These are phyloP conservation scores for Lithobates sylvaticus DNA, from an alignment of 2,797 vertebrate genomes.

Conservation along the genomic window DNA sequence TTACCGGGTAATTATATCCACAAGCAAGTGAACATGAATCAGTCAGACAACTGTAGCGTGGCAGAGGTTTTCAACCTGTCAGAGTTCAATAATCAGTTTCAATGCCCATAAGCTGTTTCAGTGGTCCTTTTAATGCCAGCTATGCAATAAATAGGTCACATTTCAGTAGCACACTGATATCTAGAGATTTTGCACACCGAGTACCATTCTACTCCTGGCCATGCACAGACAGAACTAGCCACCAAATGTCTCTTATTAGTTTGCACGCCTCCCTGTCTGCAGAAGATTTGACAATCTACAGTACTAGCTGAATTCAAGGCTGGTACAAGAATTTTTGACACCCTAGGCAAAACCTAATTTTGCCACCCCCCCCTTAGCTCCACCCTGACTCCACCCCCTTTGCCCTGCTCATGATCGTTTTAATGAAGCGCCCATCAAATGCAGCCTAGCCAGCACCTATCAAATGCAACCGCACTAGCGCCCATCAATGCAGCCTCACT, in stretches of 20 bases:
- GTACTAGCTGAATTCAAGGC: too few relatives aligned
- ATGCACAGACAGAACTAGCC: not conserved
- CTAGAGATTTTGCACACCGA: not conserved
- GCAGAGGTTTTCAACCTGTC: not conserved
- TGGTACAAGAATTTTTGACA: too few relatives aligned
- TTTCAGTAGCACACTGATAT: not conserved
- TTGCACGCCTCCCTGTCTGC: too few relatives aligned
- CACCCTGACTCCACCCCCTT: too few relatives aligned
- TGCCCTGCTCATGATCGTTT: too few relatives aligned
- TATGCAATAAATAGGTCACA: not conserved
- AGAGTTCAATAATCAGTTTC: not conserved
- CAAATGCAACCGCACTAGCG: too few relatives aligned
- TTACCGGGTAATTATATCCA: conserved; percentile 45
- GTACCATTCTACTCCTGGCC: not conserved
- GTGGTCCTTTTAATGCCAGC: not conserved
- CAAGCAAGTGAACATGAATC: not conserved
- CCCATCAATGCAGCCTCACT: too few relatives aligned
- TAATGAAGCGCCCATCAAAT: too few relatives aligned
- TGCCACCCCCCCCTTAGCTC: too few relatives aligned
- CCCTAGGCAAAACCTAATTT: too few relatives aligned
- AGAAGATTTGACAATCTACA: not conserved
- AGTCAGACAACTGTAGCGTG: conserved; percentile 14
- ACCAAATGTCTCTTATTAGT: not conserved
- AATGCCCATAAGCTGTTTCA: too few relatives aligned
- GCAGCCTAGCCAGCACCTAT: too few relatives aligned